Percentiles rank a stretch among this genome's conserved stretches.
Evolutionary conservation across 2,888 invertebrate species (phyloP).

Genomic region (Pterobdella sp.): DNA sequence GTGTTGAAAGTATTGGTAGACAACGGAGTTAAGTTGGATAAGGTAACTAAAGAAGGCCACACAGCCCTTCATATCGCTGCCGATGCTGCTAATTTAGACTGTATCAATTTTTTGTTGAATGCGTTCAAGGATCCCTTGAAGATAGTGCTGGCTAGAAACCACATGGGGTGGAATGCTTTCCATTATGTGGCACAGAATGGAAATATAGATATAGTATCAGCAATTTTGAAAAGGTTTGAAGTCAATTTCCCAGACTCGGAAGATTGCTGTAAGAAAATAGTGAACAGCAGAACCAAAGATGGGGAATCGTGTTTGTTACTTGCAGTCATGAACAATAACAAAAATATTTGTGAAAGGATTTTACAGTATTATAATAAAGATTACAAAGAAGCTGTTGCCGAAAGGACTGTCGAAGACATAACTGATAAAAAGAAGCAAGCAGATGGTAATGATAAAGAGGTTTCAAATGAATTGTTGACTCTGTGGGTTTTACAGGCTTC

Average conservation of each 20-base stretch:
- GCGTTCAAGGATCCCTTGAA: conserved; percentile 28
- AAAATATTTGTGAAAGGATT: conserved; percentile 8
- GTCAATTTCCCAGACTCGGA: neutral
- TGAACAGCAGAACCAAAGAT: conserved; percentile 35
- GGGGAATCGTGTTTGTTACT: conserved; percentile 37
- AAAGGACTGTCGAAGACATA: neutral
- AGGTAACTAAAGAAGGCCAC: conserved; percentile 35
- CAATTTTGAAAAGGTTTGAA: conserved; percentile 21
- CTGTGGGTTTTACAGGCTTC: conserved; percentile 37
- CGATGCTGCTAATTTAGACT: conserved; percentile 37
- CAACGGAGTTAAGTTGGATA: conserved; percentile 34
- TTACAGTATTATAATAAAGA: neutral
- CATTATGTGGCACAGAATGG: conserved; percentile 40
- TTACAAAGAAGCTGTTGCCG: neutral
- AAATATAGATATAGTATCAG: conserved; percentile 32
- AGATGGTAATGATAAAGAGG: conserved; percentile 31
- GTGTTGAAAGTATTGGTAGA: conserved; percentile 33
- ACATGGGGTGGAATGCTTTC: conserved; percentile 36
- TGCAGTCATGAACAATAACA: conserved; percentile 38
- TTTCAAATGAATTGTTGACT: conserved; percentile 28
- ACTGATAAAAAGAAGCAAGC: conserved; percentile 18
- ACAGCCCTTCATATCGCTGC: conserved; percentile 39
- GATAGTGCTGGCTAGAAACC: conserved; percentile 27
- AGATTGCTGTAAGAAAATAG: neutral
- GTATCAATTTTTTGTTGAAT: conserved; percentile 32